phyloP scores from a whole-genome alignment of 2,113 vertebrate species.

The Leucosticte australis region DNA sequence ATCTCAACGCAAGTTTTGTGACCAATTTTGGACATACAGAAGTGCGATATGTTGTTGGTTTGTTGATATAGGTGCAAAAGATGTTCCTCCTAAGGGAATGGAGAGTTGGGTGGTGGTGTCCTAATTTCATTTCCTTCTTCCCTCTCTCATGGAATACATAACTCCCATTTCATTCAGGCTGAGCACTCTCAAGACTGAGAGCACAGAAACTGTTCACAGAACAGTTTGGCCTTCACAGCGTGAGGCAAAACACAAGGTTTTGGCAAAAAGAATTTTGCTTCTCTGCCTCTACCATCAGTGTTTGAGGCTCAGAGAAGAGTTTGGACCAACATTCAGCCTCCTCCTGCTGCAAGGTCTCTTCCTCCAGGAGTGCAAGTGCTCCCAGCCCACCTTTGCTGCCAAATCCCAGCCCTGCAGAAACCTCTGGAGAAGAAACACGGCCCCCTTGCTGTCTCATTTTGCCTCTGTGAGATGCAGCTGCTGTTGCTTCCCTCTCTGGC shows the following conservation, averaged over 20 bases:
- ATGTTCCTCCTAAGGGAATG: background rate
- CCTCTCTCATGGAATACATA: background rate
- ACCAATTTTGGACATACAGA: background rate
- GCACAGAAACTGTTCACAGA: background rate
- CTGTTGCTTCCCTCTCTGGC: background rate
- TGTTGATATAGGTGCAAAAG: background rate
- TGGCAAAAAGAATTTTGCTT: background rate
- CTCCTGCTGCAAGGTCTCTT: background rate
- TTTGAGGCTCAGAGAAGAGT: background rate
- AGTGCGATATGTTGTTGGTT: background rate
- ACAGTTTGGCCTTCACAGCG: background rate
- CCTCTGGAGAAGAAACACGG: background rate
- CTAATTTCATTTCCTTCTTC: background rate
- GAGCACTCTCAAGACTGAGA: background rate
- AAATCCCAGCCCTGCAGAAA: background rate
- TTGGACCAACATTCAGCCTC: background rate
- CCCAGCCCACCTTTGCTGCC: background rate
- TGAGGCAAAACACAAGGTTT: background rate
- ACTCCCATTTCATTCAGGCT: background rate
- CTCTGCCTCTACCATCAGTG: background rate
- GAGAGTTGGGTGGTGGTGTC: background rate
- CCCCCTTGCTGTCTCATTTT: background rate
- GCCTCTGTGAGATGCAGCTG: background rate
- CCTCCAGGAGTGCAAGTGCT: background rate
- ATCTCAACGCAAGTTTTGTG: background rate